Conservation (phyloP, 2,113 vertebrate genomes). For the Eleginops maclovinus region DNA sequence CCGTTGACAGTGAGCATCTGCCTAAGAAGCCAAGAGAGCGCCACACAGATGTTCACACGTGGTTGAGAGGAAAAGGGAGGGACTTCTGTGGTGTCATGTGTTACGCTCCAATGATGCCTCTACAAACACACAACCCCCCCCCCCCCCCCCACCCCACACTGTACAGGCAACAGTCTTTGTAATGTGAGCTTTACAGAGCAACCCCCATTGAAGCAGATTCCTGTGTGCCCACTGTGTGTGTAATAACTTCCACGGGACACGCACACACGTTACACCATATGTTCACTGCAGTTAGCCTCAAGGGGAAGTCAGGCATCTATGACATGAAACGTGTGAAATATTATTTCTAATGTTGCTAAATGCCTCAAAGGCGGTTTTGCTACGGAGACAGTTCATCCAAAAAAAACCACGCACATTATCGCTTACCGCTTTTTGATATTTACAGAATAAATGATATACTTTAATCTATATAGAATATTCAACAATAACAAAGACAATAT, state of each 20-base stretch:
- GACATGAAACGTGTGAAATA: not conserved
- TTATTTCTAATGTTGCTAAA: not conserved
- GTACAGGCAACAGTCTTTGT: not conserved
- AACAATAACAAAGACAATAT: not conserved
- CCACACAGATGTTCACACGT: slow-evolving; percentile 82
- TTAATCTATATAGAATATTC: not conserved
- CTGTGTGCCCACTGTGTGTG: not conserved
- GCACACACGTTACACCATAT: slow-evolving; percentile 9
- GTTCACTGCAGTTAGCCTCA: slow-evolving; percentile 8
- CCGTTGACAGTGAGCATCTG: slow-evolving; percentile 97
- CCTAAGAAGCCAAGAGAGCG: slow-evolving; percentile 93
- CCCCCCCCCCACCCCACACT: slow-evolving; percentile 11
- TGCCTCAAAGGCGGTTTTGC: not conserved
- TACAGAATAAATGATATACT: not conserved
- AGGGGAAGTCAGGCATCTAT: not conserved
- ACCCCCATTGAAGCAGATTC: slow-evolving; percentile 6
- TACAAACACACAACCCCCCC: slow-evolving; percentile 21
- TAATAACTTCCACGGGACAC: slow-evolving; percentile 1
- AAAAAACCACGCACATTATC: not conserved
- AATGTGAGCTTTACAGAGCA: not conserved
- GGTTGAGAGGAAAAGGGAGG: slow-evolving; percentile 49
- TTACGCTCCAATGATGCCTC: slow-evolving; percentile 9
- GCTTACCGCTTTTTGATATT: not conserved
- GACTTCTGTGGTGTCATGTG: slow-evolving; percentile 22
- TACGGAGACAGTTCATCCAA: not conserved